Evolutionary conservation across 2,888 invertebrate genomes (phyloP).

Genomic region (Agriopis aurantiaria): DNA sequence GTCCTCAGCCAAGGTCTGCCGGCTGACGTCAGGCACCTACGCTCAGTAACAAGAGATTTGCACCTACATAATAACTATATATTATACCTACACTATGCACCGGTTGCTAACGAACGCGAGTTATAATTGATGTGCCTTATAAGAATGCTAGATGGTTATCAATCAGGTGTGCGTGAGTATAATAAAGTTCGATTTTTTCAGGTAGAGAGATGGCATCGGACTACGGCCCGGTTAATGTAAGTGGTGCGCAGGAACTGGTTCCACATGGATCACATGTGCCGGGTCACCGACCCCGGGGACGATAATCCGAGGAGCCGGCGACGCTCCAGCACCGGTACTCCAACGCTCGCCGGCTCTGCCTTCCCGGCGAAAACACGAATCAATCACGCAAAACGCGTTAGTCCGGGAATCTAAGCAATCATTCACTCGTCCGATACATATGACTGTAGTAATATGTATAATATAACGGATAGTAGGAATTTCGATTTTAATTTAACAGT

Average conservation of each 20-base stretch:
- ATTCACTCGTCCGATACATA: conserved; percentile 22
- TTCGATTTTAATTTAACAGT: conserved; percentile 1
- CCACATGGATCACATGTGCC: conserved; percentile 77
- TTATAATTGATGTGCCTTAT: conserved; percentile 33
- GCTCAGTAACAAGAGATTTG: conserved; percentile 74
- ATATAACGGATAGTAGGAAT: conserved; percentile 9
- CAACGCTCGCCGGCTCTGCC: conserved; percentile 26
- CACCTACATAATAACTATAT: conserved; percentile 50
- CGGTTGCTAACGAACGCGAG: conserved; percentile 51
- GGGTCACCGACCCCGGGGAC: conserved; percentile 76
- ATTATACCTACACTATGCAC: conserved; percentile 43
- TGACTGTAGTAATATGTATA: conserved; percentile 18
- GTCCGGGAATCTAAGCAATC: conserved; percentile 22
- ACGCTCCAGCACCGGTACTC: conserved; percentile 49
- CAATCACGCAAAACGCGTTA: conserved; percentile 34
- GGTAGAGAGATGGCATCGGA: conserved; percentile 56
- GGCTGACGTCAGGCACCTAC: conserved; percentile 77
- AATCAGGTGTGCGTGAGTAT: conserved; percentile 36
- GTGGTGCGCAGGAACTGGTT: conserved; percentile 81
- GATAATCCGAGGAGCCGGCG: conserved; percentile 66
- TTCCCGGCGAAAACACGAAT: conserved; percentile 33
- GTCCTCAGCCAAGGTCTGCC: conserved; percentile 80
- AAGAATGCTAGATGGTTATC: conserved; percentile 35
- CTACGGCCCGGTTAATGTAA: conserved; percentile 64
- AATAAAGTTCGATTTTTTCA: conserved; percentile 52